These are phyloP conservation scores for Macropus fuliginosus DNA, from an alignment of 2,797 vertebrate species.

Conservation along the genomic window DNA sequence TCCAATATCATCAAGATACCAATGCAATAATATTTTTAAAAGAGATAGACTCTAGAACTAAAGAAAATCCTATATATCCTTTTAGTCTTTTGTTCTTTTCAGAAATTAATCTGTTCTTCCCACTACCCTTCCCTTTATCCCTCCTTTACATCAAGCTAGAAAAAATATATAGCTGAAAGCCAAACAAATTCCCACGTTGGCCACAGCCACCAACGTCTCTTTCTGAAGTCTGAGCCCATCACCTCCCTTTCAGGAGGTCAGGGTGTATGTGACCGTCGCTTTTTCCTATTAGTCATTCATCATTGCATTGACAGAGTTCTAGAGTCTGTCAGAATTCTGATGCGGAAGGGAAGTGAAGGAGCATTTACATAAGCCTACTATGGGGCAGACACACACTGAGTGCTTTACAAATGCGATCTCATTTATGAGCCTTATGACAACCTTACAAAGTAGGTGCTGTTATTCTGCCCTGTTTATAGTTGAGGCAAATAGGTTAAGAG, in stretches of 20 bases:
- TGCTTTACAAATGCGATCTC: too few species aligned
- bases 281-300: background rate
- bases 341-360: background rate
- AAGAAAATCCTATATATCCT: background rate
- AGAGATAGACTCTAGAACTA: background rate
- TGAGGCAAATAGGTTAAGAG: background rate
- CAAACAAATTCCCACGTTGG: background rate
- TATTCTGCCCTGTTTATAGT: background rate
- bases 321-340: background rate
- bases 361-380: background rate
- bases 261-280: background rate
- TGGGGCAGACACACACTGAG: background rate
- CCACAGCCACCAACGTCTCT: background rate
- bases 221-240: background rate
- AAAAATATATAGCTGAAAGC: background rate
- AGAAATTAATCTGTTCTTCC: background rate
- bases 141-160: background rate
- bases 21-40: background rate
- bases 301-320: background rate
- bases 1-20: background rate
- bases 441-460: background rate
- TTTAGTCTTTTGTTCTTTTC: background rate
- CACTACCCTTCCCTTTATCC: background rate
- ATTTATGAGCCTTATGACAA: background rate
- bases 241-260: background rate